phyloP scores from a whole-genome alignment of 2,888 invertebrate species.

The Leptinotarsa juncta region DNA sequence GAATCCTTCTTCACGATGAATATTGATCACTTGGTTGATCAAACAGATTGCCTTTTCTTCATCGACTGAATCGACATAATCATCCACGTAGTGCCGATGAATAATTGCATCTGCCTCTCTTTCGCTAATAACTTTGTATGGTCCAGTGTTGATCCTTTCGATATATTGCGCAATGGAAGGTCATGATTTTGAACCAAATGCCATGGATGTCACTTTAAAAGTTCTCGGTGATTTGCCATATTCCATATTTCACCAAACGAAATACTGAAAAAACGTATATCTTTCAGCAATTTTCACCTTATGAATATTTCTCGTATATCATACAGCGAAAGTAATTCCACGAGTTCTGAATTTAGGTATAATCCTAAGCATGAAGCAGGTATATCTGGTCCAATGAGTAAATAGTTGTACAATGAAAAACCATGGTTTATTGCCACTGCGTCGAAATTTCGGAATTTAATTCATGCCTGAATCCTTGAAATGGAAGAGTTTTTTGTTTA shows the following conservation, averaged over 20 bases:
- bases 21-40: constrained; percentile 16
- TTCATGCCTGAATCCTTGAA: too few species aligned
- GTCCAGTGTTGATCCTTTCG: background rate
- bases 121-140: background rate
- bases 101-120: constrained; percentile 6
- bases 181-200: constrained; percentile 2
- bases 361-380: background rate
- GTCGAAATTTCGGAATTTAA: background rate
- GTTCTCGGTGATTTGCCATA: background rate
- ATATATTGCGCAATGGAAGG: background rate
- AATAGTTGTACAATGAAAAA: constrained; percentile 1
- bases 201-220: constrained; percentile 4
- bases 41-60: constrained; percentile 8
- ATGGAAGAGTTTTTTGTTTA: background rate
- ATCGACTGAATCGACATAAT: background rate
- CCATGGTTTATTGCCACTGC: background rate
- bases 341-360: background rate
- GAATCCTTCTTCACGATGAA: background rate
- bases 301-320: background rate
- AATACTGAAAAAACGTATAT: too few species aligned
- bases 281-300: background rate
- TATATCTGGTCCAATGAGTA: background rate
- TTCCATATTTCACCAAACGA: background rate
- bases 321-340: constrained; percentile 4
- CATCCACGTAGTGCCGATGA: background rate